A percentile compares a stretch with the other conserved stretches of the same genome.
Conservation (phyloP, 2,888 invertebrate species). For the Gandaritis pyraliata region DNA sequence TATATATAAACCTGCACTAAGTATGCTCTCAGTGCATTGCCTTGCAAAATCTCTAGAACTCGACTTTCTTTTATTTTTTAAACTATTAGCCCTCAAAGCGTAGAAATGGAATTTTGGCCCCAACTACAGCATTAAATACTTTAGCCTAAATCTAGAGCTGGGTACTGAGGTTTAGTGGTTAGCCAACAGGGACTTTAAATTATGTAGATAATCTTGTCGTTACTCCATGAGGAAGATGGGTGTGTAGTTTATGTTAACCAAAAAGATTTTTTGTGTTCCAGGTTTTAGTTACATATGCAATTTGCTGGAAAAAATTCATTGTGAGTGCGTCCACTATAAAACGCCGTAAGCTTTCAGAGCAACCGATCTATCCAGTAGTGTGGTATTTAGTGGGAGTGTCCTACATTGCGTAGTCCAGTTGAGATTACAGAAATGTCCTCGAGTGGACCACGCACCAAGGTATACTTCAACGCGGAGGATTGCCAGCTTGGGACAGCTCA, state of each 20-base stretch:
- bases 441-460: too few species aligned
- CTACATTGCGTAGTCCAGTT: too few species aligned
- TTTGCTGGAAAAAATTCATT: background rate
- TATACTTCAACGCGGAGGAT: too few species aligned
- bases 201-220: background rate
- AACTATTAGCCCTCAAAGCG: constrained; percentile 7
- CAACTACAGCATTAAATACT: constrained; percentile 12
- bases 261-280: background rate
- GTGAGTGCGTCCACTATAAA: background rate
- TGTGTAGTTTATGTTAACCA: background rate
- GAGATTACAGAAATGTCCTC: too few species aligned
- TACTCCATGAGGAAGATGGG: background rate
- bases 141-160: background rate
- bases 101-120: constrained; percentile 13
- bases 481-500: too few species aligned
- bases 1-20: background rate
- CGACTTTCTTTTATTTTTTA: constrained; percentile 5
- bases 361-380: too few species aligned
- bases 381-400: too few species aligned
- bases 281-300: background rate
- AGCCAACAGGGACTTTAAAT: background rate
- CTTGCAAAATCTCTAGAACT: constrained; percentile 2
- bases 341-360: too few species aligned
- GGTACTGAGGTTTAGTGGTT: background rate
- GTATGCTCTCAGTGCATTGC: constrained; percentile 11